Evolutionary conservation across 2,888 invertebrate genomes (phyloP).

Genomic region (Troides aeacus): DNA sequence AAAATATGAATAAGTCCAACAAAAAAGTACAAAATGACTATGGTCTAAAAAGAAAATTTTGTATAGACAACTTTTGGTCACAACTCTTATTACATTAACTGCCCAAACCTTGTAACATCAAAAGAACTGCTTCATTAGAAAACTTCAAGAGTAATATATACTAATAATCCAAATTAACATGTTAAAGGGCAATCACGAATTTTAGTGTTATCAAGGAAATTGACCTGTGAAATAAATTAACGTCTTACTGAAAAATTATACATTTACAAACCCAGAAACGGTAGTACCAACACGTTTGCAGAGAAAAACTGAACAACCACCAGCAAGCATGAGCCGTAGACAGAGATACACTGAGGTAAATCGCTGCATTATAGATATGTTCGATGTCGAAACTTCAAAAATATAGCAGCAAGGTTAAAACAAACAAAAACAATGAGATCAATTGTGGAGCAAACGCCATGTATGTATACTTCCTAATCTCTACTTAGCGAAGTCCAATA

Average conservation of each 20-base stretch:
- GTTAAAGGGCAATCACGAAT: too few species aligned
- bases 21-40: too few species aligned
- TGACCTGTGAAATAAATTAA: too few species aligned
- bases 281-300: neutral
- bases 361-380: slow-evolving; percentile 24
- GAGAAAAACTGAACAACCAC: slow-evolving; percentile 34
- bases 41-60: too few species aligned
- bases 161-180: too few species aligned
- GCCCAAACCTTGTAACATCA: too few species aligned
- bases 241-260: neutral
- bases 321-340: slow-evolving; percentile 41
- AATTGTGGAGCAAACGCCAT: slow-evolving; percentile 8
- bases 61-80: too few species aligned
- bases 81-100: too few species aligned
- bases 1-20: too few species aligned
- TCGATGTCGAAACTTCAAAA: slow-evolving; percentile 6
- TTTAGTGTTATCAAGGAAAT: too few species aligned
- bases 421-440: slow-evolving; percentile 16
- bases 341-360: slow-evolving; percentile 60
- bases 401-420: slow-evolving; percentile 24
- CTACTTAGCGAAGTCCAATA: slow-evolving; percentile 17
- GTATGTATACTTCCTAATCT: slow-evolving; percentile 22
- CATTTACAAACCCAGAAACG: slow-evolving; percentile 7
- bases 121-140: too few species aligned
- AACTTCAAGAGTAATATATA: too few species aligned